phyloP scores from a whole-genome alignment of 1,140 invertebrate genomes.

The Drosophila subpulchrella region DNA sequence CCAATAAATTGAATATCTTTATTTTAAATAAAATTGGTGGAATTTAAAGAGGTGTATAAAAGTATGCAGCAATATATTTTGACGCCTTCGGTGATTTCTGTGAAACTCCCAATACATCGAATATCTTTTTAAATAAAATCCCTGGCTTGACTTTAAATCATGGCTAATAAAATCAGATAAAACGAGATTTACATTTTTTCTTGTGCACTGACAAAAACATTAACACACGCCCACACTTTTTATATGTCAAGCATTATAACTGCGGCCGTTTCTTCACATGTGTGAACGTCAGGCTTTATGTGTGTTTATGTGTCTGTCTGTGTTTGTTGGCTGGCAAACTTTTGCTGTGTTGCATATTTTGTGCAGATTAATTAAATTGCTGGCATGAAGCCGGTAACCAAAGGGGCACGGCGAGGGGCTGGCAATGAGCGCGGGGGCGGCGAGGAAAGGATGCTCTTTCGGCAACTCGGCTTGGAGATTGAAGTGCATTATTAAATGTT shows the following conservation, averaged over 20 bases:
- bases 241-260: slow-evolving; percentile 70
- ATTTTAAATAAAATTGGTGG: no score
- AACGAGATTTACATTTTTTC: neutral
- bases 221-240: slow-evolving; percentile 19
- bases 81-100: no score
- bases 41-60: no score
- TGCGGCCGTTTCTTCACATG: slow-evolving; percentile 54
- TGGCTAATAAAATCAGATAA: neutral
- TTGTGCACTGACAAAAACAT: slow-evolving; percentile 13
- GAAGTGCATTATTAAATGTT: slow-evolving; percentile 65
- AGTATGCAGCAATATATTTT: no score
- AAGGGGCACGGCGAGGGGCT: neutral
- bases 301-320: slow-evolving; percentile 23
- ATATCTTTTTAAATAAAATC: no score
- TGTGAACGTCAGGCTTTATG: slow-evolving; percentile 25
- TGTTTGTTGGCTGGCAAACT: slow-evolving; percentile 59
- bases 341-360: slow-evolving; percentile 80
- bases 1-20: no score
- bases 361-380: slow-evolving; percentile 81
- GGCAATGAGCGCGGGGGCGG: neutral
- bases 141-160: neutral
- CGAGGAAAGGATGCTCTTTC: slow-evolving; percentile 16
- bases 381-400: slow-evolving; percentile 59
- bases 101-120: no score
- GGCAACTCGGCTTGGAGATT: slow-evolving; percentile 36